Evolutionary conservation across 1,140 invertebrate species (phyloP), one percentile per base, ranked within the genome.

Genomic region (Patella vulgata): DNA sequence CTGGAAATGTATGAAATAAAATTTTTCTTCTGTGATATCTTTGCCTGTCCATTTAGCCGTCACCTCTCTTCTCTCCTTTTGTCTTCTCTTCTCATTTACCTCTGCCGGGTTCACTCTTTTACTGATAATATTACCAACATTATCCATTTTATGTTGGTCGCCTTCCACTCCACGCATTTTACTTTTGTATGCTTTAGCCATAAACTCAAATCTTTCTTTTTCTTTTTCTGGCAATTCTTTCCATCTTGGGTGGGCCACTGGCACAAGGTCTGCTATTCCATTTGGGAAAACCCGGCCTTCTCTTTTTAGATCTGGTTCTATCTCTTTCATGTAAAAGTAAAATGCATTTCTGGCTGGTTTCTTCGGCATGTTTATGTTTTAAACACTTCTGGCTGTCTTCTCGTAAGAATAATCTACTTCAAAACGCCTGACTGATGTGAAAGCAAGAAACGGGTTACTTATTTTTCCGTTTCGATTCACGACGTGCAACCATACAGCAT

Each of bases 1-100:
- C 55, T 81, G 77, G 40, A 82, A 73, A 47, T 78, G 71, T 11
- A 79, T 69, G 9, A 82, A 70, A 56, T 77, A 75, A 62, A 83
- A 83, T 42, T 62, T 50, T 33, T 73, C 67, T 17, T 76, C 52
- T 36, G 53, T 66, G 21, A 79, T 46, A 9, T 62, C 75, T 66
- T 70, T 66, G 39, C 59, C 55, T 3, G 58, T 59, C 64, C 61
- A 65, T 31, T 66, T 47, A 50, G 63, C 47, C 0, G 44, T 43
- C 4, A 67, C 59, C 27, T 67, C 59, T 42, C 67, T 60, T 39
- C 50, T 57, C 44, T 68, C 68, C 23, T 48, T 61, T 40, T 57
- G 48, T 31, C 52, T 36, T 28, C 62, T 33, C 27, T 59, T 66
- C 47, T 64, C 63, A 17, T 43, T 17, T 33, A 68, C 69, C 46